Evolutionary conservation across 2,113 vertebrate genomes (phyloP).

Genomic region (Hippoglossus stenolepis): DNA sequence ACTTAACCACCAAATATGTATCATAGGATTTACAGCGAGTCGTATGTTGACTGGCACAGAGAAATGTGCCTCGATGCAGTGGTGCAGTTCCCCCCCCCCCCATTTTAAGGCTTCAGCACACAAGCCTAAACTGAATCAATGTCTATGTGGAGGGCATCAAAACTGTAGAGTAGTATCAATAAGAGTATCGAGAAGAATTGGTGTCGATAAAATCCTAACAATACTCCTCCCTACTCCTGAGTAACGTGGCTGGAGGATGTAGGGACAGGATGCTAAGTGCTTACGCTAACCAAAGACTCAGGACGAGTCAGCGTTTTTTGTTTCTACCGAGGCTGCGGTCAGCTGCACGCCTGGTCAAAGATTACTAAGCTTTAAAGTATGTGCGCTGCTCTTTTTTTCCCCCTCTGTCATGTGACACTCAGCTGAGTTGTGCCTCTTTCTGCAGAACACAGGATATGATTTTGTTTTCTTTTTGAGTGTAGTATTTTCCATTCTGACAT

Average conservation of each 20-base stretch:
- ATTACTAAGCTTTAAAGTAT: constrained; percentile 65
- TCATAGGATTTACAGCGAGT: not conserved
- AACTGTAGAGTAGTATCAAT: too few relatives aligned
- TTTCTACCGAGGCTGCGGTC: constrained; percentile 43
- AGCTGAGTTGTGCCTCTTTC: constrained; percentile 45
- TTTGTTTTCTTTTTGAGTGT: not conserved
- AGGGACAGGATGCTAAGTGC: constrained; percentile 60
- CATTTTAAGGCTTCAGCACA: too few relatives aligned
- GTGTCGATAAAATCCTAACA: not conserved
- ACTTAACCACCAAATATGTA: not conserved
- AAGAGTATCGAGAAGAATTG: too few relatives aligned
- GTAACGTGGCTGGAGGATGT: constrained; percentile 22
- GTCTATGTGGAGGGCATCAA: too few relatives aligned
- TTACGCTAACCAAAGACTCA: constrained; percentile 41
- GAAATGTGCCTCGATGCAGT: too few relatives aligned
- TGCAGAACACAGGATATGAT: not conserved
- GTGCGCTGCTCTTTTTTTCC: constrained; percentile 42
- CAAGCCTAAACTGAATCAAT: too few relatives aligned
- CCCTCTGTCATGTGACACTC: constrained; percentile 73
- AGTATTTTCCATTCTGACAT: not conserved
- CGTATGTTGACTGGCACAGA: not conserved
- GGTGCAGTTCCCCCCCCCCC: too few relatives aligned
- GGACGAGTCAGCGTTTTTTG: constrained; percentile 68
- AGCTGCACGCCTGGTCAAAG: constrained; percentile 71
- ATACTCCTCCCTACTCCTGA: constrained; percentile 4